Percentiles rank a stretch among this genome's conserved stretches.
phyloP scores from a whole-genome alignment of 2,888 invertebrate genomes.

The Euclidia mi region DNA sequence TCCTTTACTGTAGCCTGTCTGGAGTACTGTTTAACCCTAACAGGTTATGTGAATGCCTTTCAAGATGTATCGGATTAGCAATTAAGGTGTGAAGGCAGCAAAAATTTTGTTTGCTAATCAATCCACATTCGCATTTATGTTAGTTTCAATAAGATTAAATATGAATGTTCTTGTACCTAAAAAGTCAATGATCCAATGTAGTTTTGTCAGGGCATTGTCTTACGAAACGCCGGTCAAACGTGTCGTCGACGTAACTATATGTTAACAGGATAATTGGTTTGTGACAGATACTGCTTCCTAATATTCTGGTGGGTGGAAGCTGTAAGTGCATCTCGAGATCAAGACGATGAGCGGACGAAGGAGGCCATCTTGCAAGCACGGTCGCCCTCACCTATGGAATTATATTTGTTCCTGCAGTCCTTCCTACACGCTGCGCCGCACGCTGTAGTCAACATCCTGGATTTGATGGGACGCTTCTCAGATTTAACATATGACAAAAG shows the following conservation, averaged over 20 bases:
- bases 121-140: too few relatives aligned
- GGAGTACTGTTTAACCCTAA: too few relatives aligned
- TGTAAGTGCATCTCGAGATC: slow-evolving; percentile 85
- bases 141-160: too few relatives aligned
- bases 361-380: slow-evolving; percentile 91
- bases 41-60: too few relatives aligned
- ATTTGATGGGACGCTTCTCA: slow-evolving; percentile 91
- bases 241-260: background rate
- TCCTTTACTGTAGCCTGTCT: too few relatives aligned
- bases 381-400: slow-evolving; percentile 92
- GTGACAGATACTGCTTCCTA: slow-evolving; percentile 91
- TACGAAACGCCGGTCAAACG: too few relatives aligned
- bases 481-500: slow-evolving; percentile 91
- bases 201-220: too few relatives aligned
- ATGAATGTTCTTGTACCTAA: too few relatives aligned
- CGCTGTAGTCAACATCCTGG: slow-evolving; percentile 87
- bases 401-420: slow-evolving; percentile 94
- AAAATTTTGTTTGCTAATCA: too few relatives aligned
- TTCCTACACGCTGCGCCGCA: slow-evolving; percentile 95
- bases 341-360: slow-evolving; percentile 90
- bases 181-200: too few relatives aligned
- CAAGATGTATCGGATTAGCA: too few relatives aligned
- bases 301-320: slow-evolving; percentile 95
- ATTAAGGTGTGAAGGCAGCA: too few relatives aligned
- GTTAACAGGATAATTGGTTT: slow-evolving; percentile 16